phyloP scores from a whole-genome alignment of 2,888 invertebrate species.

The Polyploca ridens region DNA sequence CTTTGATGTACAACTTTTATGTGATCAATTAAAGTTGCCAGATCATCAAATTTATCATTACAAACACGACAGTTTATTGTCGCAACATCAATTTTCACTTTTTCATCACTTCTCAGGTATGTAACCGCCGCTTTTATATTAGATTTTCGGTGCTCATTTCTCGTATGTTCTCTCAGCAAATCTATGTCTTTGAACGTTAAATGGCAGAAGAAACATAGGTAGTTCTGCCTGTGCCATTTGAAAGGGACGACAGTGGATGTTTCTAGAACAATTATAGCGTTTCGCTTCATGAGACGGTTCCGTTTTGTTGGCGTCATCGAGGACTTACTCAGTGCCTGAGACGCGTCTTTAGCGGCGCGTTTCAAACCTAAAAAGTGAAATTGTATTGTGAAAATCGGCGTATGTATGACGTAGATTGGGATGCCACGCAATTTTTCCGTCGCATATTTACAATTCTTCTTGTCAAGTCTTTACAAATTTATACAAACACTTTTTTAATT shows the following conservation, averaged over 20 bases:
- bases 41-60: conserved; percentile 33
- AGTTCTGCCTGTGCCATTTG: conserved; percentile 76
- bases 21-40: conserved; percentile 56
- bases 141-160: conserved; percentile 51
- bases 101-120: conserved; percentile 68
- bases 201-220: conserved; percentile 76
- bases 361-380: conserved; percentile 72
- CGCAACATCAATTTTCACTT: conserved; percentile 73
- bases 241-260: conserved; percentile 66
- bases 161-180: conserved; percentile 69
- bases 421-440: neutral
- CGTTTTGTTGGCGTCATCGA: conserved; percentile 66
- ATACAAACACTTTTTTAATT: too few relatives aligned
- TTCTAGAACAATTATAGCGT: conserved; percentile 68
- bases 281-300: conserved; percentile 70
- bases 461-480: too few relatives aligned
- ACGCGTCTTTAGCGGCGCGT: conserved; percentile 19
- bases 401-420: neutral
- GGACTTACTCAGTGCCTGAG: conserved; percentile 58
- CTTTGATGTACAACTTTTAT: conserved; percentile 52
- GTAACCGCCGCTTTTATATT: conserved; percentile 66
- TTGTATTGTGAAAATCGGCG: conserved; percentile 39
- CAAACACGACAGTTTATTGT: conserved; percentile 56
- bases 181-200: conserved; percentile 57
- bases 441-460: too few relatives aligned